Evolutionary conservation across 2,113 vertebrate genomes (phyloP), one percentile per base, ranked within the genome.

Genomic region (Varanus komodoensis): DNA sequence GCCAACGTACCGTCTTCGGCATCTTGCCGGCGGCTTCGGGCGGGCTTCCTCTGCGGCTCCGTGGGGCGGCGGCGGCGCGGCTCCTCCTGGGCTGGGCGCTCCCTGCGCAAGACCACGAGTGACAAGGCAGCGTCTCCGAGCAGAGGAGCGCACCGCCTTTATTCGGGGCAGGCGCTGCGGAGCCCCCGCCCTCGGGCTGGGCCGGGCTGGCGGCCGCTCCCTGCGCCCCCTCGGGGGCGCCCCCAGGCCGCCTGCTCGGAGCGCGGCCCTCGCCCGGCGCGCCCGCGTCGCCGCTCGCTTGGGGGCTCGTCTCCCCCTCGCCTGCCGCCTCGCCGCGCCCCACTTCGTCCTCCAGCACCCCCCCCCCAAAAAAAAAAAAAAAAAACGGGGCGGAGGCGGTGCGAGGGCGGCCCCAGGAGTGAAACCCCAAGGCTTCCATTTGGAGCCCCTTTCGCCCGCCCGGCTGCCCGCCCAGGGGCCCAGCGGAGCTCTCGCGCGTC

Each of bases 31-130:
- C 73, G 32, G 79, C 34, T 44, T 44, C 82, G 84, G 54, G 14
- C 44, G 87, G 67, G 89, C 52, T 82, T 61, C 57, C 64, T 81
- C 73, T 74, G 38, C 1, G 83, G 17, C 4, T 32, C 57, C 12
- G 91, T 82, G 80, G 71, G 2, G 82, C 48, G 32, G 88, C 17
- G 48, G 90, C 83, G 2, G 67, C 27, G 38, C 38, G 38, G 90
- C 83, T 6, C 44, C 27, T 69, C 23, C 68, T 69, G 38, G 38
- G 15, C 68, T 50, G 29, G 69, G 84, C 77, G 86, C 82, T 97
- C 96, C 97, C 97, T 98, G 97, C 97, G 98, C 98, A 98, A 98
- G 98, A 97, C 97, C 96, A 96, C 93, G 25, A 23, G 11, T 34
- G 34, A 32, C 34, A 54, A 57, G 38, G 34, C 74, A 3, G 54